Evolutionary conservation across 2,888 invertebrate genomes (phyloP), one percentile per base, ranked within the genome.

Genomic region (Ommatoiulus sabulosus): DNA sequence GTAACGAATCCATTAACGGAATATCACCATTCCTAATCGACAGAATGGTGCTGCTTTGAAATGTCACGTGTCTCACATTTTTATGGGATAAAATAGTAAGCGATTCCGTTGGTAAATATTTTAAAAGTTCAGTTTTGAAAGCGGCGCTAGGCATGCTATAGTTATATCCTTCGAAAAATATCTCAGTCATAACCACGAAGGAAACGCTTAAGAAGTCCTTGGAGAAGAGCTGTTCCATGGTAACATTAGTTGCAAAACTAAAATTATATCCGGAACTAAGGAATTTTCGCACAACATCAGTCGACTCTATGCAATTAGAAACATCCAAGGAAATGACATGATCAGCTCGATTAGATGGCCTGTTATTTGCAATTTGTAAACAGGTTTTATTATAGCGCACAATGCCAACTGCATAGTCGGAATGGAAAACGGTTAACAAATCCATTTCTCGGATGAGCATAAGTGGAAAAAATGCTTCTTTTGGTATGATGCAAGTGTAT

Each of bases 191-290:
- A 24, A 57, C 20, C 12, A 57, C 63, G 12, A 87, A 87, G n/a
- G 57, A 44, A 12, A 87, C 15, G 43, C 48, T 87, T 12, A 87
- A 52, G n/a, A 87, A 44, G 52, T 87, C 87, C 12, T 35, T 87
- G n/a, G 52, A 52, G 20, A 87, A 87, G n/a, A 87, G 87, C n/a
- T 87, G 63, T 57, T 48, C 48, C 52, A 57, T 35, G 63, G 52
- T 87, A 24, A 63, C 20, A n/a, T 87, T 35, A 12, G 57, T 10
- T 43, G 63, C 3, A 6, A 63, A 63, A 6, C 24, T 43, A 12
- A 87, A 87, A 4, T 87, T 63, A 63, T 43, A 15, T 1, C 63
- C 87, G 15, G 57, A 35, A n/a, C 10, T 43, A 10, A 87, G 52
- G 35, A 87, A 57, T 57, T 52, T 63, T 12, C n/a, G 52, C n/a